Evolutionary conservation across 2,888 invertebrate genomes (phyloP), one percentile per base, ranked within the genome.

Genomic region (Didymodactylos carnosus): DNA sequence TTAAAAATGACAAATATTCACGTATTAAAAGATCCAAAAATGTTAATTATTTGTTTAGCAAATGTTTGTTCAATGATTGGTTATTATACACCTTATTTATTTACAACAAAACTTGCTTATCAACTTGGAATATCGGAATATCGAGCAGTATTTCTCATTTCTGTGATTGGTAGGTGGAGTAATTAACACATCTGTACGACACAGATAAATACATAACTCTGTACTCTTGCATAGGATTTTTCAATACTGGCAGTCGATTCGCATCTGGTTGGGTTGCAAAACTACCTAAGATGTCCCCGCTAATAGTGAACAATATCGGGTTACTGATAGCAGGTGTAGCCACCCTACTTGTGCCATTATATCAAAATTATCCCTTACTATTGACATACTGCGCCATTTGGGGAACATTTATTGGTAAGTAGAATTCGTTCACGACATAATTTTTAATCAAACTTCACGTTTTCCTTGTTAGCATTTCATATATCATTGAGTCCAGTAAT

Each of bases 31-130:
- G 35, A 62, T 62, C 29, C 16, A n/a, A 62, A 62, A 19, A 62
- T 62, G 62, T 0, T 62, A 8, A 62, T 62, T 35, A 29, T 62
- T 35, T 62, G 62, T 62, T n/a, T 62, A 35, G 62, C 62, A 3
- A 62, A 62, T 62, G 35, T 62, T 19, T 35, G 35, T 35, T 62
- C 62, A 35, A 62, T 62, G 62, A 23, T 29, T 43, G 74, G 74
- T 8, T 74, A 71, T 62, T 74, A 71, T n/a, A 46, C 71, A 14
- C 74, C 74, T 19, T 74, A 53, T 46, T 43, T 71, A 39, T 74
- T 71, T 23, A 53, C 71, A 46, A 8, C 40, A 6, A 46, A 74
- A 23, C 16, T 71, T 11, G 70, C 73, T 39, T 8, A 39, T n/a
- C 19, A n/a, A 14, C 13, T 71, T 43, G 23, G 29, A 16, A 23